These are phyloP conservation scores for Eilema griseolum DNA, from an alignment of 2,888 invertebrate species.

Conservation along the genomic window DNA sequence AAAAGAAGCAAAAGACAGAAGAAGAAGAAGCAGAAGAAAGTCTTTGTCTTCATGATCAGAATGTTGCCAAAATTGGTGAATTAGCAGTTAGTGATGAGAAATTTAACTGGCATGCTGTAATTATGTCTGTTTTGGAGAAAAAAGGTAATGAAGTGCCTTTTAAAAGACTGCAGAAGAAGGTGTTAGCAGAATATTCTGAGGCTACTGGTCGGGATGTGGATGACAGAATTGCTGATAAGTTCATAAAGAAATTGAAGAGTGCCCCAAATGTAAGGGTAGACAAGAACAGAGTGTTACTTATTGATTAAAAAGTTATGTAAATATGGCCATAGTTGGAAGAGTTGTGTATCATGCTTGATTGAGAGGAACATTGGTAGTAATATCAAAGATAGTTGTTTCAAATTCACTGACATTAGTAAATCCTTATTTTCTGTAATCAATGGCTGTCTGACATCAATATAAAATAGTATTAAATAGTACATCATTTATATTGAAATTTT, in stretches of 20 bases:
- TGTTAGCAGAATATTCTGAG: slow-evolving; percentile 88
- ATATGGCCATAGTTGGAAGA: slow-evolving; percentile 39
- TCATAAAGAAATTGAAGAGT: slow-evolving; percentile 91
- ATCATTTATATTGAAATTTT: not conserved
- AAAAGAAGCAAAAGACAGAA: slow-evolving; percentile 75
- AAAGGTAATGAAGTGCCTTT: slow-evolving; percentile 89
- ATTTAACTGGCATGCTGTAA: slow-evolving; percentile 84
- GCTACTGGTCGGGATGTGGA: slow-evolving; percentile 82
- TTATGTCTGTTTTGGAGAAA: slow-evolving; percentile 81
- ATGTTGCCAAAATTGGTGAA: slow-evolving; percentile 79
- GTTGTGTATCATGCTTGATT: slow-evolving; percentile 17
- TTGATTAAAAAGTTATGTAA: slow-evolving; percentile 54
- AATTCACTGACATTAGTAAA: not conserved
- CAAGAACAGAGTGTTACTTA: slow-evolving; percentile 87
- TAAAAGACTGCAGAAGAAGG: slow-evolving; percentile 92
- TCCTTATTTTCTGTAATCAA: not conserved
- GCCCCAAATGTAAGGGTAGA: slow-evolving; percentile 88
- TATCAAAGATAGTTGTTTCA: not conserved
- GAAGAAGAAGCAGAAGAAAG: slow-evolving; percentile 72
- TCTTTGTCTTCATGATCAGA: slow-evolving; percentile 78
- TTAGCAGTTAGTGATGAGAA: slow-evolving; percentile 65
- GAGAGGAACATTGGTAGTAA: slow-evolving; percentile 7
- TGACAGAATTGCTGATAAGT: slow-evolving; percentile 90
- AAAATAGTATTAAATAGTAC: not conserved
- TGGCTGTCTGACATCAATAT: not conserved